Conservation (phyloP, 1,140 invertebrate genomes). For the Micrasema minimum region DNA sequence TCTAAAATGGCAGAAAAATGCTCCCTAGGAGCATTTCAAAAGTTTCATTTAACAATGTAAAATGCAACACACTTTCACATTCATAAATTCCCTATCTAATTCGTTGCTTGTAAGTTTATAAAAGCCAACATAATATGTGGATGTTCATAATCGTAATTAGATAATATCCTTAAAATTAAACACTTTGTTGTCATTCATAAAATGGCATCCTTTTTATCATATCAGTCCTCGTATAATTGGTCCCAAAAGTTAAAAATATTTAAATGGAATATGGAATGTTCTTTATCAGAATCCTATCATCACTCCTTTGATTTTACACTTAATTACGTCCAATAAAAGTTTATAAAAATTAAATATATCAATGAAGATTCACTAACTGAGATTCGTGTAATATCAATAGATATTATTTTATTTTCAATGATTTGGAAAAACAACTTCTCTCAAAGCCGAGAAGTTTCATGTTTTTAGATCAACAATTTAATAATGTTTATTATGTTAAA, state of each 20-base stretch:
- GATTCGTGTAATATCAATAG: no score
- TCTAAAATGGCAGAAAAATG: conserved; percentile 52
- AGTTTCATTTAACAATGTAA: conserved; percentile 10
- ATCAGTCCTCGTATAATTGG: conserved; percentile 25
- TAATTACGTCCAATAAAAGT: no score
- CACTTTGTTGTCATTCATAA: conserved; percentile 24
- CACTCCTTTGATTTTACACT: no score
- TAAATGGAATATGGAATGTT: no score
- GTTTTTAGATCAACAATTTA: no score
- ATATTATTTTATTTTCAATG: no score
- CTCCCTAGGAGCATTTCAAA: conserved; percentile 42
- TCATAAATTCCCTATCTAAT: conserved; percentile 14
- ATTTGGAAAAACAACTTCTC: no score
- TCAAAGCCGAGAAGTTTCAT: no score
- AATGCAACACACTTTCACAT: conserved; percentile 33
- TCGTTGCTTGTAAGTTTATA: conserved; percentile 23
- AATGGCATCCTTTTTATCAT: conserved; percentile 33
- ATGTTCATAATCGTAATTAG: not conserved
- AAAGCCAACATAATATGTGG: conserved; percentile 16
- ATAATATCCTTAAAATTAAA: conserved; percentile 24
- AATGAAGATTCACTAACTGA: no score
- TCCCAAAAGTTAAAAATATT: conserved; percentile 19
- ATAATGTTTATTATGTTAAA: no score
- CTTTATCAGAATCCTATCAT: no score
- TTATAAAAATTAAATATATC: no score